Conservation (phyloP, 2,797 vertebrate genomes). For the Octomys mimax region DNA sequence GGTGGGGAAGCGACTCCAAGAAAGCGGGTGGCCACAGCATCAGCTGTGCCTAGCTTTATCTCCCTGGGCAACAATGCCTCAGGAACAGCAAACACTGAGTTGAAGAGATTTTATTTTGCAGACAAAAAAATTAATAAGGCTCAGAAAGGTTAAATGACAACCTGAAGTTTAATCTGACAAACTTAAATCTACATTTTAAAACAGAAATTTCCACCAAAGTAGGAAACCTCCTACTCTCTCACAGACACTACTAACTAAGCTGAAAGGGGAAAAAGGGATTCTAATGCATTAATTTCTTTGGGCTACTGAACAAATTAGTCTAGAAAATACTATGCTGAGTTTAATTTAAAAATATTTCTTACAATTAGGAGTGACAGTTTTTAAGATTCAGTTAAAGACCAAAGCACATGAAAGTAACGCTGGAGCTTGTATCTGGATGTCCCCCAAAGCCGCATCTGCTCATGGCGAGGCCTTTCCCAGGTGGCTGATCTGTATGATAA, state of each 20-base stretch:
- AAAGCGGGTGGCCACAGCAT: not conserved
- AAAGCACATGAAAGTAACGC: constrained; percentile 34
- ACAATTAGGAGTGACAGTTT: constrained; percentile 1
- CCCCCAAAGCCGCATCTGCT: not conserved
- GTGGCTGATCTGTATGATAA: not conserved
- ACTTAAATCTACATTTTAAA: constrained; percentile 41
- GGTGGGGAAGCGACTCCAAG: not conserved
- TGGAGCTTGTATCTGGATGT: not conserved
- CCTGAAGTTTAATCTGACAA: not conserved
- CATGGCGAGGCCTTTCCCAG: not conserved
- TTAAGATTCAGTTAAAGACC: constrained; percentile 35
- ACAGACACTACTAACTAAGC: not conserved
- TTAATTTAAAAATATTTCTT: constrained; percentile 52
- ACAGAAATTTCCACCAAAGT: constrained; percentile 16
- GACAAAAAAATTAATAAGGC: constrained; percentile 49
- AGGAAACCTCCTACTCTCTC: not conserved
- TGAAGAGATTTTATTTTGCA: constrained; percentile 46
- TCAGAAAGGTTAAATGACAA: constrained; percentile 57
- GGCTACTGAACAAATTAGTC: constrained; percentile 17
- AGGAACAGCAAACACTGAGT: not conserved
- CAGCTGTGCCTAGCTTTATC: not conserved
- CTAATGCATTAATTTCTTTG: not conserved
- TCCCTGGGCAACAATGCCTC: not conserved
- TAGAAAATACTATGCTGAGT: not conserved
- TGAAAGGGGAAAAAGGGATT: not conserved